Evolutionary conservation across 2,888 invertebrate genomes (phyloP), one percentile per base, ranked within the genome.

Genomic region (Trachelus iudaicus): DNA sequence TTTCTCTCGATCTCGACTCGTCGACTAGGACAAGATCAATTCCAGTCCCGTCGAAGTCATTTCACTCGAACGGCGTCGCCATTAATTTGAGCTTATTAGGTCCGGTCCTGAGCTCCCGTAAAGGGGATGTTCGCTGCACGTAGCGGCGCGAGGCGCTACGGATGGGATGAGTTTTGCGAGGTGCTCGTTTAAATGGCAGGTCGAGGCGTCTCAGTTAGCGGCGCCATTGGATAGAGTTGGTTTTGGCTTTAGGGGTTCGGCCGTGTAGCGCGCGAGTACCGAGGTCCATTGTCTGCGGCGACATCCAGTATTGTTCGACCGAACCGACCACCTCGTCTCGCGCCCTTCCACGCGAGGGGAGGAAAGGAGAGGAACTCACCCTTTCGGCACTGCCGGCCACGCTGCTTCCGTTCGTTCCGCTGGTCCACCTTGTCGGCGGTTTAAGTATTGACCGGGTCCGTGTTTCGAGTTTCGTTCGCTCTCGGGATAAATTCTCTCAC

Each of bases 221-320:
- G 71, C 71, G 71, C 71, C 71, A 9, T 31, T 71, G 71, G 71
- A 71, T 71, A 71, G 31, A 71, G 71, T 71, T 34, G 71, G 71
- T 71, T 71, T 71, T 71, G 71, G 71, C 31, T 71, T 33, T 31
- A 13, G 71, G 56, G 71, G 31, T 71, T 33, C 34, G 77, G 78
- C 77, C 79, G 76, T 82, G 81, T 79, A 78, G 78, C 79, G 34
- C 34, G 34, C 34, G 78, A 80, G 77, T 75, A 82, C 79, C 81
- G 79, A 76, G 80, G 78, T 81, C 84, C 81, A 84, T 85, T 85
- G 85, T 84, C 82, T 82, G 81, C 79, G 81, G 82, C 81, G 80
- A 79, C 80, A 81, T 83, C 75, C 79, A 80, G 80, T 77, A 85
- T 85, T 84, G 83, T 84, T 79, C 79, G 75, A 81, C 75, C 79